A percentile compares a stretch with the other conserved stretches of the same genome.
Conservation (phyloP, 2,113 vertebrate species). For the Pipa parva region DNA sequence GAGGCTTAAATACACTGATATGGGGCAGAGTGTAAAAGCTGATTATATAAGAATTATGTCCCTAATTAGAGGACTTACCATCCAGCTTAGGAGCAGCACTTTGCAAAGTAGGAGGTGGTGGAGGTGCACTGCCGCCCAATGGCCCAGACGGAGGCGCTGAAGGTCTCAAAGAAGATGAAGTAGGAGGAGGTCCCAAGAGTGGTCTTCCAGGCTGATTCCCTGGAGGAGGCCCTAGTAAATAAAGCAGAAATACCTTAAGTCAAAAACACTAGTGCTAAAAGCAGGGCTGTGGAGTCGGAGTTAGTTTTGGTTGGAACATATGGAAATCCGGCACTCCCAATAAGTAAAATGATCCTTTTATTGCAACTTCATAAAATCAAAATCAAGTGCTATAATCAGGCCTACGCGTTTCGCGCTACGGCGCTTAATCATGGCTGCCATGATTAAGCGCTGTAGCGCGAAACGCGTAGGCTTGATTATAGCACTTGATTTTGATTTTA, state of each 20-base stretch:
- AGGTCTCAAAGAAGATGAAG: constrained; percentile 60
- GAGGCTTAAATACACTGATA: neutral
- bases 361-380: no score
- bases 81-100: constrained; percentile 60
- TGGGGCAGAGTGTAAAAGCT: neutral
- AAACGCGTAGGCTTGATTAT: no score
- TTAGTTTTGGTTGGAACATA: neutral
- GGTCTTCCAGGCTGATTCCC: constrained; percentile 65
- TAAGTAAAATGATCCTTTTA: no score
- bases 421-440: no score
- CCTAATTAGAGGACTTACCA: constrained; percentile 73
- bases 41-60: no score
- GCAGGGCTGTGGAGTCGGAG: no score
- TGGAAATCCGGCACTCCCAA: no score
- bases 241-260: neutral
- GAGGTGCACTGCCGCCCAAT: constrained; percentile 46
- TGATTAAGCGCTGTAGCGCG: no score
- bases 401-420: no score
- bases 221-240: constrained; percentile 64
- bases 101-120: constrained; percentile 46
- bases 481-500: no score
- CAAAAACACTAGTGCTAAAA: neutral
- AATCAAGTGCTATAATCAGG: no score
- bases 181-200: constrained; percentile 62
- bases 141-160: constrained; percentile 52